Percentiles rank a stretch among this genome's conserved stretches.
phyloP scores from a whole-genome alignment of 2,797 vertebrate species.

The Tokudaia muenninki region DNA sequence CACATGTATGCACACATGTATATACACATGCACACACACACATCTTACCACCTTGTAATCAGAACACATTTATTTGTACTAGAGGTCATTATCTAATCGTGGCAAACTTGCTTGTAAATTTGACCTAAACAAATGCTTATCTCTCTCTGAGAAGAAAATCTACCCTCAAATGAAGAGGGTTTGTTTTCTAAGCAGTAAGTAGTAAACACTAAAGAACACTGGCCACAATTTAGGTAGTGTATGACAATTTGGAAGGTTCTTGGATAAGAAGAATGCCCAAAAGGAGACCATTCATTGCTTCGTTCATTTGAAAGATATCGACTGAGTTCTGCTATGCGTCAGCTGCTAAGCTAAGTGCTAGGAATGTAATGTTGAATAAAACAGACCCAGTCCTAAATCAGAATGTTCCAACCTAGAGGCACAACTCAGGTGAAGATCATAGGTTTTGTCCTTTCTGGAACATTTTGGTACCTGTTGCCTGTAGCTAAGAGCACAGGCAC shows the following conservation, averaged over 20 bases:
- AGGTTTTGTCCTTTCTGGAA: background rate
- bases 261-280: background rate
- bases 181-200: slow-evolving; percentile 46
- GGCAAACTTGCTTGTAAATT: slow-evolving; percentile 23
- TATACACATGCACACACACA: background rate
- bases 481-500: background rate
- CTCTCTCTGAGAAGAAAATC: slow-evolving; percentile 63
- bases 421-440: background rate
- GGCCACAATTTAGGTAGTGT: background rate
- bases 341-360: background rate
- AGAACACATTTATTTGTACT: slow-evolving; percentile 19
- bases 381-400: background rate
- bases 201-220: background rate
- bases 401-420: background rate
- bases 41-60: background rate
- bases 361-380: background rate
- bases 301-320: background rate
- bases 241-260: slow-evolving; percentile 22
- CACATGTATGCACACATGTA: background rate
- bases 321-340: background rate
- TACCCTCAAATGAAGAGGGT: background rate
- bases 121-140: slow-evolving; percentile 42
- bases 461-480: background rate
- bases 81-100: slow-evolving; percentile 6
- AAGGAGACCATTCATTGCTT: slow-evolving; percentile 27